Base-by-base conservation (phyloP, 2,113 vertebrate species). In the Equus quagga region DNA sequence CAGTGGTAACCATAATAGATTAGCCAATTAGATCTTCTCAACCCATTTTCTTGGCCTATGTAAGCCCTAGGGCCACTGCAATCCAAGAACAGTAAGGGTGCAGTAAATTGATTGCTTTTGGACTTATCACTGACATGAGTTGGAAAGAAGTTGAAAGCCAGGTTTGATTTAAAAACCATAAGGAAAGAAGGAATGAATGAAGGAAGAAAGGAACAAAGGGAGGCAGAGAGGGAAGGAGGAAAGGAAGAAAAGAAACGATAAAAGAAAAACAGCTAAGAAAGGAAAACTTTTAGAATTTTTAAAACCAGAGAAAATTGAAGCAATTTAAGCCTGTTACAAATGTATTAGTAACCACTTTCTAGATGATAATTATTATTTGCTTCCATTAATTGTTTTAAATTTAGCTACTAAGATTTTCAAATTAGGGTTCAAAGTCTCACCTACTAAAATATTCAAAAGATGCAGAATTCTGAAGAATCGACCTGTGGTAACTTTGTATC, bases 301-400 rank as follows among this genome's bases (percentile, higher is more conserved):
- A 46, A 75, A 91, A 69, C 31, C 58, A 96, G 81, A 94, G 31
- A 87, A 21, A n/a, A 46, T 54, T 3, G 1, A 81, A 96, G 51
- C 19, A 88, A 76, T 31, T 87, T 88, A 62, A 97, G 33, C 24
- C 5, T 85, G 62, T 31, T 89, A 33, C 12, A 94, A 96, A 72
- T 80, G 2, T 60, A 51, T 70, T n/a, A 62, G 28, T 81, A 76
- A 86, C 84, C 65, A 67, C 17, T 70, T 90, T 80, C 41, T 56
- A 88, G 44, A 80, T 60, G 31, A 96, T 80, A 90, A 80, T 60
- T 31, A 46, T 3, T 31, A 92, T 80, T 96, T 87, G 19, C 69
- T 90, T 80, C 49, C 7, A 49, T 26, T 91, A 91, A 76, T 94
- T 12, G 9, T 88, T 84, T 44, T 88, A 17, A 85, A 76, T 5